Evolutionary conservation across 2,888 invertebrate genomes (phyloP), one percentile per base, ranked within the genome.

Genomic region (Cenopis cana): DNA sequence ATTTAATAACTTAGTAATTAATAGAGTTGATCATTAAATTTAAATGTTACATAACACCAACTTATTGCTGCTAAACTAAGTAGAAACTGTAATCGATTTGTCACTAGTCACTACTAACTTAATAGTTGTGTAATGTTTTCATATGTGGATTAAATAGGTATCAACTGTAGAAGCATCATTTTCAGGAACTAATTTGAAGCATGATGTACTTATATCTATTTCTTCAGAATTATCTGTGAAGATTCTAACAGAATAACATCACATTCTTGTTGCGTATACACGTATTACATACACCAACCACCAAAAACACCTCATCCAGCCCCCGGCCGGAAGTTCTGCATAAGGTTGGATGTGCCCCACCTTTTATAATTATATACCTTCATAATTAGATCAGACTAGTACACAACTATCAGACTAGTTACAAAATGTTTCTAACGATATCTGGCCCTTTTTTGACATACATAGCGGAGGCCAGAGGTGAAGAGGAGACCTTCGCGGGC

Each of bases 11-110:
- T 73, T 74, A 81, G 52, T 67, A 66, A 73, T 59, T 73, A 70
- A 49, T 77, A 59, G 68, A 73, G 41, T 76, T 74, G 74, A 77
- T 76, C 74, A 74, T 74, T 79, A 81, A 77, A 68, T 76, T 74
- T 76, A 74, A 76, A 75, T 74, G 75, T 77, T 77, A 78, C 69
- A 77, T 75, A 76, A 86, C 84, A 86, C 85, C 84, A 85, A 84
- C 78, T 73, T 80, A 79, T 79, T 78, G 75, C 79, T 78, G 76
- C 81, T 69, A 52, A 52, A 64, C 52, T 70, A 6, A 65, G 64
- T 70, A 70, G 65, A 59, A 20, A 38, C 33, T 70, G 52, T 65
- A 65, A 64, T 65, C 64, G n/a, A 69, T 20, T 49, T 49, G 49
- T 69, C 49, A 62, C 55, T 64, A 64, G 52, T 18, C 18, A 41